Percentiles rank a stretch among this genome's conserved stretches.
Conservation (phyloP, 2,888 invertebrate species). For the Sisyra terminalis region DNA sequence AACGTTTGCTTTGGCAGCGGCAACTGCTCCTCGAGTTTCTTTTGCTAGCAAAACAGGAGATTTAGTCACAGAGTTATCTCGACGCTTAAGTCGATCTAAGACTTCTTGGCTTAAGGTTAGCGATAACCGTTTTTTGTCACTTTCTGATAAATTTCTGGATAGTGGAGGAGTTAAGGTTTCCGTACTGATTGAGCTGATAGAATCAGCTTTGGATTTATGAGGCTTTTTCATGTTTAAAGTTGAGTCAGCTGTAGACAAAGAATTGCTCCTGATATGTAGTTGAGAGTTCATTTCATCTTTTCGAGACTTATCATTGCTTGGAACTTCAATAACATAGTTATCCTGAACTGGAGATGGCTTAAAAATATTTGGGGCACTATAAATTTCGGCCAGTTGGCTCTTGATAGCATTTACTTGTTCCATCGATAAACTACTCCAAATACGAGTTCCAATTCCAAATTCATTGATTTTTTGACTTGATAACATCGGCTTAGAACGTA, state of each 20-base stretch:
- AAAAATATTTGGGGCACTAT: constrained; percentile 33
- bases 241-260: constrained; percentile 27
- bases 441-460: constrained; percentile 44
- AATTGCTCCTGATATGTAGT: constrained; percentile 40
- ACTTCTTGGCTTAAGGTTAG: constrained; percentile 58
- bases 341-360: constrained; percentile 24
- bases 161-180: constrained; percentile 31
- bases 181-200: constrained; percentile 35
- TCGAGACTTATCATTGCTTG: constrained; percentile 17
- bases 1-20: constrained; percentile 32
- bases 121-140: constrained; percentile 55
- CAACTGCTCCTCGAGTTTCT: constrained; percentile 44
- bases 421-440: constrained; percentile 71
- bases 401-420: constrained; percentile 70
- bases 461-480: constrained; percentile 17
- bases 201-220: constrained; percentile 34
- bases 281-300: constrained; percentile 23
- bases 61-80: constrained; percentile 16
- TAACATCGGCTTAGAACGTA: background rate
- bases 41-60: constrained; percentile 28
- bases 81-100: constrained; percentile 41
- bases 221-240: constrained; percentile 22
- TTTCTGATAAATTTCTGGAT: constrained; percentile 35
- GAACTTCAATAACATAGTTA: constrained; percentile 46
- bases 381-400: constrained; percentile 65